phyloP scores from a whole-genome alignment of 2,888 invertebrate species.

The Timema cristinae region DNA sequence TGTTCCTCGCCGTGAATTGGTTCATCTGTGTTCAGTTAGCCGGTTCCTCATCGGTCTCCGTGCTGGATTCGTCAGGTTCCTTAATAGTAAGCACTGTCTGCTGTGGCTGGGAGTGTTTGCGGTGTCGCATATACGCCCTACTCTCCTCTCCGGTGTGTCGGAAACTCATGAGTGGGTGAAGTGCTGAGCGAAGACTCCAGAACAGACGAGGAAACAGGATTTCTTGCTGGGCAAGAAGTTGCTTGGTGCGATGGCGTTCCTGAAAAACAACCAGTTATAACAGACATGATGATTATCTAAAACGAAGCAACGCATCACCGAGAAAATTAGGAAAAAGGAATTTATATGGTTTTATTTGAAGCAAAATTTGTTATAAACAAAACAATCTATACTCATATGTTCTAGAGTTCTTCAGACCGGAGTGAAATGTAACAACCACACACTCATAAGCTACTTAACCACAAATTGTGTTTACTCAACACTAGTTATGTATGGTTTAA shows the following conservation, averaged over 20 bases:
- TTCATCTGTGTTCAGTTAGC: neutral
- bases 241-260: constrained; percentile 60
- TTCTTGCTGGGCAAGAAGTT: constrained; percentile 70
- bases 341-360: too few species aligned
- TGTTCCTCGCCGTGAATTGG: neutral
- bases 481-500: too few species aligned
- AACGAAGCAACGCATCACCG: too few species aligned
- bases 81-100: constrained; percentile 13
- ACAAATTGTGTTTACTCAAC: too few species aligned
- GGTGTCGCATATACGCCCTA: constrained; percentile 32
- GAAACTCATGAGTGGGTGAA: constrained; percentile 69
- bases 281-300: too few species aligned
- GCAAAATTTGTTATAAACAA: too few species aligned
- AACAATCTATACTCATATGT: too few species aligned
- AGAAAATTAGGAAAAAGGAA: too few species aligned
- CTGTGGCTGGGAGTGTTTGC: constrained; percentile 23
- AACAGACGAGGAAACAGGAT: constrained; percentile 70
- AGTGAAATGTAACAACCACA: too few species aligned
- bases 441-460: too few species aligned
- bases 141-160: constrained; percentile 42
- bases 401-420: too few species aligned
- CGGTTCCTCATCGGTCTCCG: constrained; percentile 30
- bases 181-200: constrained; percentile 67
- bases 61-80: constrained; percentile 22
- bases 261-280: constrained; percentile 34